Evolutionary conservation across 1,140 invertebrate genomes (phyloP), one percentile per base, ranked within the genome.

Genomic region (Drosophila pallidifrons): DNA sequence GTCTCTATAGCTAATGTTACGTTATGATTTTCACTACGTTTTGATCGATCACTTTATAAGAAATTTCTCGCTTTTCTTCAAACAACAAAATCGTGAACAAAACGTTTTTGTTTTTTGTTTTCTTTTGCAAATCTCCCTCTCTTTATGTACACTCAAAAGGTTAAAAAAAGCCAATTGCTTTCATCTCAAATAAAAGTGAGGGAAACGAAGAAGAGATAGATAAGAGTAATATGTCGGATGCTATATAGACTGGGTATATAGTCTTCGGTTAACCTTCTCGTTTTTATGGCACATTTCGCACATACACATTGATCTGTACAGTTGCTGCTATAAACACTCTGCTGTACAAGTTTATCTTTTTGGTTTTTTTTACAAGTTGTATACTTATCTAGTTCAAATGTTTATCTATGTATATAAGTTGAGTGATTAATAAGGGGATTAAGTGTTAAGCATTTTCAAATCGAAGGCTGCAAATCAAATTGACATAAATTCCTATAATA

Each of bases 261-360:
- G 10, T 55, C 30, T 16, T 58, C 35, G 25, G 13, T 45, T 54
- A 54, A 13, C n/a, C 51, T 49, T 55, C 51, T 77, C 70, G 38
- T 80, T 89, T 25, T 88, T 88, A 88, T 88, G 83, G 85, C 83
- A 88, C 83, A 89, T 88, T 78, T 87, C 77, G 83, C 83, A 87
- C 83, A 89, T 86, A 74, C 20, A 25, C 20, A 25, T 25, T 25
- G 20, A 25, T 81, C 74, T 83, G 81, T 88, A 88, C 85, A 89
- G 80, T 78, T 77, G 52, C 60, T 77, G 52, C 60, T 73, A 79
- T 73, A 38, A 38, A 38, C 35, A 80, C 67, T 75, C 63, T 77
- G 59, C 35, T 87, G 85, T 88, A 88, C 83, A 88, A 25, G 20
- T 25, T 25, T 20, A 0, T 20, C 20, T 3, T 25, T 20, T 20